Base-by-base conservation (phyloP, 64 coral and sea anemone species). In the Dendronephthya gigantea region DNA sequence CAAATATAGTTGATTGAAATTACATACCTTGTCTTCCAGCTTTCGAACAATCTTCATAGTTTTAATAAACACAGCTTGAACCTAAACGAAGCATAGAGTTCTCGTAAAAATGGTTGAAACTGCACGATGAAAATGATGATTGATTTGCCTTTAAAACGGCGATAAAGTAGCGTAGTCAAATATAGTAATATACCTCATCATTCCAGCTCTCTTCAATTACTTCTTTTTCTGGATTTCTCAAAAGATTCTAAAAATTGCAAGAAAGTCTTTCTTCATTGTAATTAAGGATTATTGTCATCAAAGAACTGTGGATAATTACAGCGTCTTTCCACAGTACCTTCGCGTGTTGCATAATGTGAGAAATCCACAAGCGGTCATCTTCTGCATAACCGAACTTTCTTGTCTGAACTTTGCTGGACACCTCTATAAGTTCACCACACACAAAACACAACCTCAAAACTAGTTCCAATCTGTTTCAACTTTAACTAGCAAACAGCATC, bases 11-110 rank as follows among this genome's bases (percentile, higher is more conserved):
- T n/a, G n/a, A n/a, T n/a, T n/a, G n/a, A n/a, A n/a, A n/a, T n/a
- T n/a, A n/a, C 48, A 29, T 84, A 93, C 91, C 84, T 93, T 93
- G 83, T 90, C 85, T 36, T 87, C 83, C 12, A 93, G 85, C 43
- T 84, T 93, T 15, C 51, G 79, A 22, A 90, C 65, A 23, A 69
- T 65, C 68, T 93, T 89, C 48, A 93, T 59, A 35, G 88, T 48
- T 40, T 81, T 89, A 27, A 87, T 87, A 55, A 93, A 93, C 29
- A 84, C 58, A 33, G 84, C 89, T 25, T 83, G 35, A 49, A 84
- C 39, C 91, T 93, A 40, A 1, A 90, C 31, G 10, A 86, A 72
- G 37, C 19, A 62, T n/a, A 27, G n/a, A n/a, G n/a, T n/a, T n/a
- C n/a, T n/a, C n/a, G n/a, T n/a, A n/a, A n/a, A n/a, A n/a, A n/a